These are phyloP conservation scores for Drosophila birchii DNA, from an alignment of 2,888 invertebrate species.

Conservation along the genomic window DNA sequence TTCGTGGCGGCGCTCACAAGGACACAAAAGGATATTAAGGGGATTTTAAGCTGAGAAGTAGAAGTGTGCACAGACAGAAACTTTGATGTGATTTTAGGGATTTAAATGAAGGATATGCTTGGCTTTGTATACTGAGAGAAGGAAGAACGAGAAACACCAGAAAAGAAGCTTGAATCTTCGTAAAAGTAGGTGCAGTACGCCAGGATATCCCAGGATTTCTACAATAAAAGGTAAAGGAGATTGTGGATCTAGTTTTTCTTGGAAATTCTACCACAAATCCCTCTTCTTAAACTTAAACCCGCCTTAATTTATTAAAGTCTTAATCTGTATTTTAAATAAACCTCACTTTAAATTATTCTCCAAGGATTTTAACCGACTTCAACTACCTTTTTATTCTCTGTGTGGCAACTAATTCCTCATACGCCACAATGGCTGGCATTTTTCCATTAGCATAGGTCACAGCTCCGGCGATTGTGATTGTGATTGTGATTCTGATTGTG, in stretches of 20 bases:
- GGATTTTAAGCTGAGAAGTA: conserved; percentile 3
- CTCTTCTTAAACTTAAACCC: neutral
- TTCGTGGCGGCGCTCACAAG: conserved; percentile 12
- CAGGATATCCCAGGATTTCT: neutral
- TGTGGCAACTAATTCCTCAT: conserved; percentile 26
- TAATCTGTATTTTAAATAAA: neutral
- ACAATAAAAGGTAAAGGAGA: neutral
- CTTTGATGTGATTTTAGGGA: neutral
- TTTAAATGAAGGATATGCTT: neutral
- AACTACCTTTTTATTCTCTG: neutral
- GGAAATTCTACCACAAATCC: neutral
- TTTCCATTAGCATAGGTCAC: conserved; percentile 25
- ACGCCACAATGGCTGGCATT: conserved; percentile 13
- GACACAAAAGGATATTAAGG: neutral
- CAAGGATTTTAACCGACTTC: neutral
- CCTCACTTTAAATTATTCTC: neutral
- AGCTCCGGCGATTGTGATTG: conserved; percentile 10
- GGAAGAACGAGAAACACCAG: neutral
- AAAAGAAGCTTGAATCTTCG: neutral
- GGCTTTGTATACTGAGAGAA: neutral
- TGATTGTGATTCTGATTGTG: conserved; percentile 33
- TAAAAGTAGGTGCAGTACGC: neutral
- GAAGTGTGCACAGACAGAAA: neutral
- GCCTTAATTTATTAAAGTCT: neutral
- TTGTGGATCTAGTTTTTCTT: neutral